phyloP scores from a whole-genome alignment of 2,113 vertebrate species.

The Pygoscelis antarcticus region DNA sequence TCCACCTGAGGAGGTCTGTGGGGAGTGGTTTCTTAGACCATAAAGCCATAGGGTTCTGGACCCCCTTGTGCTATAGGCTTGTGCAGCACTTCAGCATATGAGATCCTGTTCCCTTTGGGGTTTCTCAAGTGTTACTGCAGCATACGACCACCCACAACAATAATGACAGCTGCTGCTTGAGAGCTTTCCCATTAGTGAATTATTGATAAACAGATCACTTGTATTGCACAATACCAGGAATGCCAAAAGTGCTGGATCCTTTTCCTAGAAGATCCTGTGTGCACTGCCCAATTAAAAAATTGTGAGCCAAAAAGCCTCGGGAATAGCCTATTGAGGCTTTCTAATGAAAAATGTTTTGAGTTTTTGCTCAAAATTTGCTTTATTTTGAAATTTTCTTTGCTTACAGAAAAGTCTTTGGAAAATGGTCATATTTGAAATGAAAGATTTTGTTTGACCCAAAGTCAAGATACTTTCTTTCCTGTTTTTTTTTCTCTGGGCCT shows the following conservation, averaged over 20 bases:
- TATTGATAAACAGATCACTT: not conserved
- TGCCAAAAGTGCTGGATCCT: not conserved
- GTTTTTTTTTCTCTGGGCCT: not conserved
- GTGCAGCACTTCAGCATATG: not conserved
- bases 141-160: too few species aligned
- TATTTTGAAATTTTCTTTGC: not conserved
- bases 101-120: not conserved
- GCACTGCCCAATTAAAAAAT: not conserved
- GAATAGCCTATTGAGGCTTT: not conserved
- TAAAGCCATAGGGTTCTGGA: too few species aligned
- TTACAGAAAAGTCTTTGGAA: not conserved
- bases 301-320: not conserved
- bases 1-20: too few species aligned
- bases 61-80: too few species aligned
- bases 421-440: not conserved
- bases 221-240: not conserved
- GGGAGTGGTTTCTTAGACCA: too few species aligned
- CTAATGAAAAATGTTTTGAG: not conserved
- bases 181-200: too few species aligned
- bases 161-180: not conserved
- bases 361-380: not conserved
- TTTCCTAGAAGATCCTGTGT: not conserved
- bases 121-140: not conserved
- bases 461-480: not conserved
- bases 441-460: not conserved